These are phyloP conservation scores for Eupithecia insigniata DNA, from an alignment of 2,888 invertebrate species.

Conservation along the genomic window DNA sequence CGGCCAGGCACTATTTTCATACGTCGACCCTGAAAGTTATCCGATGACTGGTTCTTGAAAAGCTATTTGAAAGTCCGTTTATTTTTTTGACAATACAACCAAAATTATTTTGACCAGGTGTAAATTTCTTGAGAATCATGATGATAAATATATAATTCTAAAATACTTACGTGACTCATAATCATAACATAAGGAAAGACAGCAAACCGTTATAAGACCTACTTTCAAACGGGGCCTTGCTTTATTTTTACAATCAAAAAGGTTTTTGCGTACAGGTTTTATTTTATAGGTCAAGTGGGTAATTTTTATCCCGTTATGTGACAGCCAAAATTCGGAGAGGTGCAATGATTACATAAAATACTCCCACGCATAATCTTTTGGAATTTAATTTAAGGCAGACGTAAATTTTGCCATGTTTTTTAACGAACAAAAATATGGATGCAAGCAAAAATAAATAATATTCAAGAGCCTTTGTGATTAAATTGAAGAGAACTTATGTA, in stretches of 20 bases:
- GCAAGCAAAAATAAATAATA: not conserved
- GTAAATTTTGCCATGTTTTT: constrained; percentile 1
- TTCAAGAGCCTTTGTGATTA: no score
- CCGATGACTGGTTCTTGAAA: not conserved
- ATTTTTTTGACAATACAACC: not conserved
- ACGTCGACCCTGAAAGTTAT: not conserved
- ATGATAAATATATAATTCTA: not conserved
- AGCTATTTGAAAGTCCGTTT: not conserved
- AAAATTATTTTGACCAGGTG: not conserved
- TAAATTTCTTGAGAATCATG: constrained; percentile 1
- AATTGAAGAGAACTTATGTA: no score
- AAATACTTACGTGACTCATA: not conserved
- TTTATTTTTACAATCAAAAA: constrained; percentile 33
- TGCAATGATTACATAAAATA: constrained; percentile 5
- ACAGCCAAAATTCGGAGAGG: constrained; percentile 13
- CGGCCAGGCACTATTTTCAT: no score
- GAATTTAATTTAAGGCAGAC: not conserved
- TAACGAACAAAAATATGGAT: not conserved
- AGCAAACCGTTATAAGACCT: constrained; percentile 30
- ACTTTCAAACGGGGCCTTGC: constrained; percentile 13
- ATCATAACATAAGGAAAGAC: constrained; percentile 10
- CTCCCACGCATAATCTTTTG: not conserved
- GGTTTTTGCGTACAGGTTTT: constrained; percentile 34
- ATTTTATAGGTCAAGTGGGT: constrained; percentile 35
- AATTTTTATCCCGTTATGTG: constrained; percentile 30